Base-by-base conservation (phyloP, 2,888 invertebrate species). In the Incurvaria masculella region DNA sequence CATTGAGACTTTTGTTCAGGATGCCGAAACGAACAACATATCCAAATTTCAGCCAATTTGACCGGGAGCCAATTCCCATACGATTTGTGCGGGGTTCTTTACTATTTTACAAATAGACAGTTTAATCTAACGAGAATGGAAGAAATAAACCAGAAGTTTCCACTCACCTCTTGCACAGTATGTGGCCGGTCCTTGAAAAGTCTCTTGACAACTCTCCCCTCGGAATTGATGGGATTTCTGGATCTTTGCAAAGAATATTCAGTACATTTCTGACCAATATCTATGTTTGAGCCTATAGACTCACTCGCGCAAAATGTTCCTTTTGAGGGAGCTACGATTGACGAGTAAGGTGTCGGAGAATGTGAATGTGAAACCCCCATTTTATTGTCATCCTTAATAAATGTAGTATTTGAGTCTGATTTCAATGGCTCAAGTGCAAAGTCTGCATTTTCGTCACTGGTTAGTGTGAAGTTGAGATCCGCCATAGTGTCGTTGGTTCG, bases 401-500 rank as follows among this genome's bases (percentile, higher is more conserved):
- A 33, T 14, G 33, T 33, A 14, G 33, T 33, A n/a, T 33, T 23
- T 4, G 4, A 23, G 4, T 23, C 23, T 23, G 5, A 6, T 10
- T 4, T 6, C 23, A 23, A 6, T 10, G 10, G 23, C 23, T 33
- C 33, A 3, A n/a, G 14, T 8, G 8, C 8, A 14, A 33, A 20
- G 4, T 14, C 44, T 3, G 14, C 33, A 33, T 33, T 69, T 26
- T 62, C 58, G 50, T 79, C 79, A 0, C 76, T 68, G 11, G 78
- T 67, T 49, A 79, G 78, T 0, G 79, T 73, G 1, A 74, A 70
- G 43, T 79, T 79, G 19, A 79, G 54, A 53, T 75, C 79, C 0
- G 75, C 79, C 62, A 79, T 58, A 1, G 79, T 79, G 52, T 79
- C 79, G 60, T 72, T 78, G 55, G 79, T 78, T 63, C 76, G 68